phyloP scores from a whole-genome alignment of 2,113 vertebrate genomes.

The Gnathonemus longibarbis region DNA sequence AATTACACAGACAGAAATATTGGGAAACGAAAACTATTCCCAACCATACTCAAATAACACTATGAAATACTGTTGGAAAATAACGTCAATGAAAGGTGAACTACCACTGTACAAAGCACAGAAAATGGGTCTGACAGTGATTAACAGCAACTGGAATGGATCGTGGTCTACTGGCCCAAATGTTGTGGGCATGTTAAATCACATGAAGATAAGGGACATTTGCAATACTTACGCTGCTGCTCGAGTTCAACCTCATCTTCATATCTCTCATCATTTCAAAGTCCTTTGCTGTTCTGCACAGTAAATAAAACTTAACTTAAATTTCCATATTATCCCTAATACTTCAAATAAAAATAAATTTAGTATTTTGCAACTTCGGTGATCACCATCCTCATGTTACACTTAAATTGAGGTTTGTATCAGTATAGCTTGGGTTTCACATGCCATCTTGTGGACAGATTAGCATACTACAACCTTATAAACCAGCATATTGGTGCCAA shows the following conservation, averaged over 20 bases:
- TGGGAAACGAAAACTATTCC: background rate
- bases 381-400: background rate
- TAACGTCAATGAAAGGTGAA: background rate
- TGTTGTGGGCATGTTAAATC: background rate
- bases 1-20: background rate
- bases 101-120: background rate
- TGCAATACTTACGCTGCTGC: slow-evolving; percentile 68
- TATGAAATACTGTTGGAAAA: background rate
- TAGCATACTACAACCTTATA: background rate
- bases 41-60: background rate
- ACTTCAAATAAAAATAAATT: background rate
- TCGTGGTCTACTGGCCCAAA: background rate
- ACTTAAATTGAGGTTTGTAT: background rate
- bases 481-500: background rate
- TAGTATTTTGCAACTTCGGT: background rate
- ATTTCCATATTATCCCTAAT: background rate
- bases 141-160: background rate
- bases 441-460: background rate
- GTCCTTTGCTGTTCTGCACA: slow-evolving; percentile 76
- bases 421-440: background rate
- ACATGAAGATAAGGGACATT: background rate
- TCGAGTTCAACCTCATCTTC: slow-evolving; percentile 84
- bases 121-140: background rate
- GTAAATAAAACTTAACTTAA: slow-evolving; percentile 14
- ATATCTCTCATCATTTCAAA: slow-evolving; percentile 82